Base-by-base conservation (phyloP, 2,113 vertebrate genomes). In the Amblyornis subalaris region DNA sequence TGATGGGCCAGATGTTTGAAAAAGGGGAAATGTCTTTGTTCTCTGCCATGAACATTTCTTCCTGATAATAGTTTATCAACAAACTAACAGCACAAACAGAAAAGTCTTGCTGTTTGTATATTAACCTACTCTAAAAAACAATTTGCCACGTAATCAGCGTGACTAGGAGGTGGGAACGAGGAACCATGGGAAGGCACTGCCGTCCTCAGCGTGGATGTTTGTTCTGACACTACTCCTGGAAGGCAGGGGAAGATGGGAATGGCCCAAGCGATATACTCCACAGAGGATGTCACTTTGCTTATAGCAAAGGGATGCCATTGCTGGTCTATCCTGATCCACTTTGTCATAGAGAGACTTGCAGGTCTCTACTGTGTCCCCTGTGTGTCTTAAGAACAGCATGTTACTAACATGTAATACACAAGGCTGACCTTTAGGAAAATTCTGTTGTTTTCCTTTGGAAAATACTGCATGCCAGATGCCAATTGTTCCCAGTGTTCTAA, bases 381-480 rank as follows among this genome's bases (percentile, higher is more conserved):
- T n/a, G 13, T 62, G 60, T 70, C 71, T 97, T 50, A 45, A 51
- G 82, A 95, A 94, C 29, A 71, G 78, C 83, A 71, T 53, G 61
- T 58, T 81, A 60, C 85, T 92, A 93, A 95, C 13, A 24, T 65
- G 95, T 81, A 96, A 94, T 91, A 75, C 65, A 62, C 81, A 85
- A 81, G 73, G 54, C 26, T 94, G 73, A 91, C 83, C 79, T 96
- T 97, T 85, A 81, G 91, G 77, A 96, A 88, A 89, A 88, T 72
- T 93, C 62, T 69, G 62, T 92, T 91, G 57, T 83, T 97, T 96
- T 94, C 96, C 54, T 23, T 88, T 85, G 82, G 85, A 95, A 95
- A 95, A 95, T 33, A 71, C 38, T 55, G 51, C 54, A 75, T 85
- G 54, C 48, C 81, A 94, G 82, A 96, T 90, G 78, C 61, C 91